These are phyloP conservation scores for Drosophila sechellia DNA, from an alignment of 1,140 invertebrate genomes.

Conservation along the genomic window DNA sequence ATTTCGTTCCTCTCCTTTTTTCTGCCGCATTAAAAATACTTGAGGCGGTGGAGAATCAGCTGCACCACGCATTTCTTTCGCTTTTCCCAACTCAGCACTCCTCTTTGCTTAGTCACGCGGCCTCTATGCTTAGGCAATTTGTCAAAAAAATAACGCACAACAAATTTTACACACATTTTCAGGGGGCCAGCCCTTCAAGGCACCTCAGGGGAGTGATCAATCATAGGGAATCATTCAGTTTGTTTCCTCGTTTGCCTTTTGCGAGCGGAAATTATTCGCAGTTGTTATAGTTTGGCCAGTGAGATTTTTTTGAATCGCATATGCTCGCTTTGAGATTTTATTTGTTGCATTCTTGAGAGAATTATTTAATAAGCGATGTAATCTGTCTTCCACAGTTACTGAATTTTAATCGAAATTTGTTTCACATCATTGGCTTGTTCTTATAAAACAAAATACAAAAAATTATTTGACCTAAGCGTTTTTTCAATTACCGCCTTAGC, in stretches of 20 bases:
- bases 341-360: too few species aligned
- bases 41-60: constrained; percentile 64
- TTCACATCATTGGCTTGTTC: background rate
- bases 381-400: background rate
- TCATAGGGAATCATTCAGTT: constrained; percentile 53
- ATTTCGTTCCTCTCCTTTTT: constrained; percentile 45
- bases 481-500: background rate
- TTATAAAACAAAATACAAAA: too few species aligned
- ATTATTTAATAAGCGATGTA: background rate
- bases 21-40: constrained; percentile 70
- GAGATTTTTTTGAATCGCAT: constrained; percentile 22
- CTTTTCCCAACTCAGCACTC: constrained; percentile 37
- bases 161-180: constrained; percentile 50
- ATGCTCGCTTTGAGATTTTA: too few species aligned
- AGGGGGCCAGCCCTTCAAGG: constrained; percentile 37
- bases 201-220: constrained; percentile 79
- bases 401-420: background rate
- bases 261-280: constrained; percentile 59
- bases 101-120: constrained; percentile 72
- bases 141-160: constrained; percentile 63
- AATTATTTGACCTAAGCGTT: background rate
- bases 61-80: constrained; percentile 63
- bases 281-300: constrained; percentile 68
- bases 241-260: constrained; percentile 5
- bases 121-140: constrained; percentile 65